Conservation (phyloP, 2,888 invertebrate species). For the Odontocolon sp. region DNA sequence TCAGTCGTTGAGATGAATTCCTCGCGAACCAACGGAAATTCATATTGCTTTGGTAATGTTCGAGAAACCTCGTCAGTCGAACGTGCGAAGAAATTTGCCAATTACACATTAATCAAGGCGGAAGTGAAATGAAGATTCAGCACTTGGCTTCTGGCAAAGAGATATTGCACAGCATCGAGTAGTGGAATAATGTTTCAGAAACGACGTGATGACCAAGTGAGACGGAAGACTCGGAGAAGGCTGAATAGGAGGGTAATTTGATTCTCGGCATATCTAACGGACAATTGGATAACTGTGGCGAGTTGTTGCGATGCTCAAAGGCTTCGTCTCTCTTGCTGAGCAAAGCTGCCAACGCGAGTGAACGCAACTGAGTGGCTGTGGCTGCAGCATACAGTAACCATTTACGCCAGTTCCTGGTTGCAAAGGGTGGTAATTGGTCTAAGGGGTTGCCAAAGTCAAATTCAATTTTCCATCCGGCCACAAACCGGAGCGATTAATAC, state of each 20-base stretch:
- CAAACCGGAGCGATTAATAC: constrained; percentile 63
- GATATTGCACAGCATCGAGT: background rate
- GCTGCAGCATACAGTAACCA: background rate
- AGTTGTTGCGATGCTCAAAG: constrained; percentile 67
- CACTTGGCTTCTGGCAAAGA: background rate
- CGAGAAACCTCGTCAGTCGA: constrained; percentile 15
- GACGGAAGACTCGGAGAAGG: constrained; percentile 57
- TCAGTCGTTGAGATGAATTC: background rate
- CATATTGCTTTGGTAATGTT: too few relatives aligned
- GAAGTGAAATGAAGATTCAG: constrained; percentile 52
- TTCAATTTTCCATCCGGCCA: constrained; percentile 66
- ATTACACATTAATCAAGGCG: constrained; percentile 72
- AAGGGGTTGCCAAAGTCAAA: constrained; percentile 64
- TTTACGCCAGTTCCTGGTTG: constrained; percentile 54
- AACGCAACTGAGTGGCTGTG: constrained; percentile 25
- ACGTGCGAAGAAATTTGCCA: constrained; percentile 63
- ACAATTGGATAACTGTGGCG: constrained; percentile 65
- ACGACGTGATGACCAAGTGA: constrained; percentile 14
- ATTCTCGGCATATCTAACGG: constrained; percentile 63
- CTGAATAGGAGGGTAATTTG: constrained; percentile 66
- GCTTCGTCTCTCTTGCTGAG: constrained; percentile 45
- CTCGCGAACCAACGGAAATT: constrained; percentile 7
- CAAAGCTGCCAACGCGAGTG: constrained; percentile 23
- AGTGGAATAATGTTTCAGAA: constrained; percentile 21
- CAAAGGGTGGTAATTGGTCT: constrained; percentile 67